phyloP scores from a whole-genome alignment of 2,113 vertebrate species.

The Heterotis niloticus region DNA sequence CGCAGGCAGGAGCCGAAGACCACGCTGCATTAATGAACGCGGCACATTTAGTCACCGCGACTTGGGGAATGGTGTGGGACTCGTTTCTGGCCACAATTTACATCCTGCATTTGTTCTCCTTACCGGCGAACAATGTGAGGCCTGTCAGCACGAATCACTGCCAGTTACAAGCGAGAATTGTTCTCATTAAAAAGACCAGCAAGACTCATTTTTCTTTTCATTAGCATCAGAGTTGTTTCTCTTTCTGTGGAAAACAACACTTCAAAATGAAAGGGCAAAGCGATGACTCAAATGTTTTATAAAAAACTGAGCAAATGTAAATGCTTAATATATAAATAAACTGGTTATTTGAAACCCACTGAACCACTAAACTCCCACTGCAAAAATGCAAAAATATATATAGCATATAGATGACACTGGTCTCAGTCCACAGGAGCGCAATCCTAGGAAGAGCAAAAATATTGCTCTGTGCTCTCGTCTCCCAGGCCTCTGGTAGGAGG shows the following conservation, averaged over 20 bases:
- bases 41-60: neutral
- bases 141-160: neutral
- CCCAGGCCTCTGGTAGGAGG: no score
- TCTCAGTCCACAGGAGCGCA: no score
- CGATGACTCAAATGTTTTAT: slow-evolving; percentile 13
- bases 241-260: neutral
- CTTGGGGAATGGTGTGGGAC: neutral
- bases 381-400: no score
- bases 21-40: slow-evolving; percentile 9
- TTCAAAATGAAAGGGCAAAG: slow-evolving; percentile 11
- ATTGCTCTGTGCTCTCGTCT: no score
- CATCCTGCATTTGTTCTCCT: neutral
- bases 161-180: slow-evolving; percentile 2
- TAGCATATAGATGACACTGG: no score
- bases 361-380: neutral
- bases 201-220: neutral
- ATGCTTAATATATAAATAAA: neutral
- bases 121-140: neutral
- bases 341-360: neutral
- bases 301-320: slow-evolving; percentile 4
- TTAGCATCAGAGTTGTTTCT: neutral
- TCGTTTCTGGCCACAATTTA: neutral
- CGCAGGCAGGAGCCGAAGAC: neutral
- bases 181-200: neutral
- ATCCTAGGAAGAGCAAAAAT: no score